Base-by-base conservation (phyloP, 2,888 invertebrate genomes). In the Galeopsomyia nigrocyanea region DNA sequence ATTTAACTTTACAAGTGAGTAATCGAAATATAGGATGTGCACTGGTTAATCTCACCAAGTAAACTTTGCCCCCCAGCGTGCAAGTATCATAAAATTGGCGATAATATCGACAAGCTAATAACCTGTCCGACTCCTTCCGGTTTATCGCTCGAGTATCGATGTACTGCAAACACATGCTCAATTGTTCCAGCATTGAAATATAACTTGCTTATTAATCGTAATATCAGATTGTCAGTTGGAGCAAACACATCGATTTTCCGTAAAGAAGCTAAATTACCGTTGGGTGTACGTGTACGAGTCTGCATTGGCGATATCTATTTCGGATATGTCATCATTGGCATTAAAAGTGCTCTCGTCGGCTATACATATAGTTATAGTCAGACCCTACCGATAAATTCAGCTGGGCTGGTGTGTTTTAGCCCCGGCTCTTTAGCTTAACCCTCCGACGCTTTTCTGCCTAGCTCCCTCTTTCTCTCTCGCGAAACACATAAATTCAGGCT, bases 311-410 rank as follows among this genome's bases (percentile, higher is more conserved):
- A 19, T 68, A 53, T 68, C 60, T 60, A 68, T 60, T 68, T 53
- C 21, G 67, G 57, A 17, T 39, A 39, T 60, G 53, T 53, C 26
- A 57, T 68, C 67, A 68, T 60, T 60, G 58, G 67, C 58, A 67
- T 60, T 67, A 67, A 31, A 67, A 67, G 31, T 67, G 51, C 51
- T 14, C 61, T 61, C 49, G 22, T 21, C 50, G 22, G 19, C 57
- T 31, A 26, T 19, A n/a, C 47, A 17, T 26, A 26, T 26, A n/a
- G n/a, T 61, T 26, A 21, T 16, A 17, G 22, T 14, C 66, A 26
- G 55, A 10, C 22, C 10, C 14, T 31, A 10, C 19, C 57, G 57
- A 66, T 66, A 66, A 66, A 66, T 66, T 57, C 47, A 50, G 47
- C 55, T n/a, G 14, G 46, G 22, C 50, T 50, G 21, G 22, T 64